phyloP scores from a whole-genome alignment of 1,140 invertebrate species.

The Dreissena rostriformis region DNA sequence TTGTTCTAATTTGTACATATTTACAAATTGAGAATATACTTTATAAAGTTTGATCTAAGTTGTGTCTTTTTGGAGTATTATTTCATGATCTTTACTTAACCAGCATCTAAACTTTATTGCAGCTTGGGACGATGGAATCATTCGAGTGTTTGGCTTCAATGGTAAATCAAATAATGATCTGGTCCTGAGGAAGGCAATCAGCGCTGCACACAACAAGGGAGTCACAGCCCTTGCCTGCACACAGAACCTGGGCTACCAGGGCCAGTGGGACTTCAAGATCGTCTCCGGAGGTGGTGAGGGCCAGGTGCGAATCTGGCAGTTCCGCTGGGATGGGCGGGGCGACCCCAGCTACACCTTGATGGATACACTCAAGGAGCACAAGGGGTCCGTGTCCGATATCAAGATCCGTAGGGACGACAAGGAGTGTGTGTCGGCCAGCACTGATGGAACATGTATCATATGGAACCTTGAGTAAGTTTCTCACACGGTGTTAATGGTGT shows the following conservation, averaged over 20 bases:
- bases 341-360: constrained; percentile 63
- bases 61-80: background rate
- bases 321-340: constrained; percentile 53
- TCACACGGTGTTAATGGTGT: too few relatives aligned
- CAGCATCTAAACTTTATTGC: constrained; percentile 47
- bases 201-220: constrained; percentile 93
- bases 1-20: constrained; percentile 7
- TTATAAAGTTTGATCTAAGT: background rate
- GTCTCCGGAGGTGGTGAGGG: constrained; percentile 94
- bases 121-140: constrained; percentile 90
- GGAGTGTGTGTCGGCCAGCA: constrained; percentile 92
- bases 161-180: constrained; percentile 51
- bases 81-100: background rate
- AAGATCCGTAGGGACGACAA: constrained; percentile 88
- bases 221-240: constrained; percentile 90
- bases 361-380: constrained; percentile 92
- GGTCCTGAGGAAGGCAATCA: constrained; percentile 34
- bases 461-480: constrained; percentile 88
- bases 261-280: constrained; percentile 81
- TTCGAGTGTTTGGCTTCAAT: constrained; percentile 85
- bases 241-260: constrained; percentile 78
- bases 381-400: constrained; percentile 91
- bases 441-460: constrained; percentile 94
- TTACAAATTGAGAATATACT: background rate
- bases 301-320: constrained; percentile 82